These are phyloP conservation scores for Halcyon malimbica DNA, from an alignment of 2,113 vertebrate species.

Conservation along the genomic window DNA sequence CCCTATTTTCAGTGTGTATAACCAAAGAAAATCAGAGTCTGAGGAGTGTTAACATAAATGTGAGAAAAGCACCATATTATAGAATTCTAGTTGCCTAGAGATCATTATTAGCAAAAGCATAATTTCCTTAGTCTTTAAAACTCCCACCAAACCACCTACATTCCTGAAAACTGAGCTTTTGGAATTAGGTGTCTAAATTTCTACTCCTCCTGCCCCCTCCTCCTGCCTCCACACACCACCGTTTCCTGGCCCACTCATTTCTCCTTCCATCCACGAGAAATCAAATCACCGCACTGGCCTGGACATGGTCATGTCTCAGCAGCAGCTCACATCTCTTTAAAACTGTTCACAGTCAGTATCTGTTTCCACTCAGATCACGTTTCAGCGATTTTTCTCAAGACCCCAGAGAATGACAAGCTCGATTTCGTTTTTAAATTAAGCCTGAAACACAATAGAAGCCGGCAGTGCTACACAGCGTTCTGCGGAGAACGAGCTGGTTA, in stretches of 20 bases:
- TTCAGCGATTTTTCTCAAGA: constrained; percentile 10
- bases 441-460: neutral
- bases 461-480: neutral
- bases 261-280: neutral
- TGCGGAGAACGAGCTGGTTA: neutral
- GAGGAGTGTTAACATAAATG: neutral
- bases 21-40: neutral
- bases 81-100: constrained; percentile 48
- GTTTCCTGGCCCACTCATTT: neutral
- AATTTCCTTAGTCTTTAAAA: neutral
- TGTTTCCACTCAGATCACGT: neutral
- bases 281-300: neutral
- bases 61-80: neutral
- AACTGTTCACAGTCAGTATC: neutral
- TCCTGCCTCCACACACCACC: neutral
- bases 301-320: neutral
- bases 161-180: neutral
- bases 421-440: constrained; percentile 34
- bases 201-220: neutral
- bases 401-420: neutral
- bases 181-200: neutral
- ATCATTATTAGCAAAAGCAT: constrained; percentile 36
- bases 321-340: neutral
- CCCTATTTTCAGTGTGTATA: neutral
- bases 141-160: constrained; percentile 60